Percentiles rank a stretch among this genome's conserved stretches.
Evolutionary conservation across 2,797 vertebrate genomes (phyloP).

Genomic region (Acanthis flammea): DNA sequence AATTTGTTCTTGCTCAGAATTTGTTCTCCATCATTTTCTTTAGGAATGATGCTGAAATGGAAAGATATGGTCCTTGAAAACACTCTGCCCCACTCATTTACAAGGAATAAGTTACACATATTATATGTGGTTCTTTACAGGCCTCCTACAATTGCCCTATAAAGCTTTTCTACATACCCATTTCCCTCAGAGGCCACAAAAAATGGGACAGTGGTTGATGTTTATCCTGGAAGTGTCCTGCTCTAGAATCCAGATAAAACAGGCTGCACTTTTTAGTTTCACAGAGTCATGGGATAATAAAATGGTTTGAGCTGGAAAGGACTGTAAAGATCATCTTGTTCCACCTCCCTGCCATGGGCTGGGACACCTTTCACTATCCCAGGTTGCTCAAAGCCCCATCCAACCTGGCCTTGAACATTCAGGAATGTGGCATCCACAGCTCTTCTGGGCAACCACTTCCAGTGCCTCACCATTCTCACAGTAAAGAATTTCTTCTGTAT

Average conservation of each 20-base stretch:
- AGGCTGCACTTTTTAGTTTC: not conserved
- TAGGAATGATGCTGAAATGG: not conserved
- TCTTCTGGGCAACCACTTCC: not conserved
- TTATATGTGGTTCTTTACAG: not conserved
- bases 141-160: not conserved
- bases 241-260: not conserved
- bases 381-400: not conserved
- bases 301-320: not conserved
- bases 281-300: not conserved
- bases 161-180: not conserved
- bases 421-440: fast-evolving
- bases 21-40: not conserved
- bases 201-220: not conserved
- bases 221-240: not conserved
- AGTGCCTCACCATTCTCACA: not conserved
- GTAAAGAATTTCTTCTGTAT: not conserved
- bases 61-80: not conserved
- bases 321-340: not conserved
- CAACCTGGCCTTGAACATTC: not conserved
- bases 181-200: not conserved
- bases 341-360: fast-evolving
- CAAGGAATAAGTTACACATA: not conserved
- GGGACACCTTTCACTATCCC: not conserved
- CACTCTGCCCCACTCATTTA: not conserved
- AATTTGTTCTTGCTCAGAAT: not conserved